Conservation (phyloP, 2,888 invertebrate genomes). For the Embidobia sp. region DNA sequence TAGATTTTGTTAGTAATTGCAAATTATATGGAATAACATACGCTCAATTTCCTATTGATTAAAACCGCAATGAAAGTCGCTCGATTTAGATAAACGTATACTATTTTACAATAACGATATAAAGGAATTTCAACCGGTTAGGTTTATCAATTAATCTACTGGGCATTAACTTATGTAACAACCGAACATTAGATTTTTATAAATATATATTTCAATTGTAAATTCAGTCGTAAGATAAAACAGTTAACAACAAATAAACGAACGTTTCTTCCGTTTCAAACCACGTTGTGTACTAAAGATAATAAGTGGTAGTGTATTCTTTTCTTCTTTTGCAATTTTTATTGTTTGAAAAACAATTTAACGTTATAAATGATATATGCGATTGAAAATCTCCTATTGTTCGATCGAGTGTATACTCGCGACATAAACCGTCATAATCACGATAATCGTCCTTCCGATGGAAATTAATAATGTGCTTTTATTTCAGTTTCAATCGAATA, state of each 20-base stretch:
- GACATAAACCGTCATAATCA: conserved; percentile 1
- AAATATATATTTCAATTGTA: conserved; percentile 30
- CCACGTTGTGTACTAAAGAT: conserved; percentile 4
- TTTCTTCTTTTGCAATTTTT: conserved; percentile 19
- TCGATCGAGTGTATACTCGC: conserved; percentile 6
- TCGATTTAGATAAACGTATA: conserved; percentile 45
- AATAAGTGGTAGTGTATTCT: conserved; percentile 24
- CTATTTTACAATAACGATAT: conserved; percentile 48
- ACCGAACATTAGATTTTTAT: conserved; percentile 45
- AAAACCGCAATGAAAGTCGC: conserved; percentile 42
- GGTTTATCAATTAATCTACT: conserved; percentile 56
- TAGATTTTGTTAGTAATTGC: conserved; percentile 6
- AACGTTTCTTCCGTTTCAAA: conserved; percentile 23
- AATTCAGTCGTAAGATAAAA: conserved; percentile 53
- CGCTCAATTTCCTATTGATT: conserved; percentile 31
- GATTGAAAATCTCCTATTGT: conserved; percentile 13
- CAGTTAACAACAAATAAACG: conserved; percentile 26
- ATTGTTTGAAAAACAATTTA: conserved; percentile 32
- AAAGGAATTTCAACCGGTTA: conserved; percentile 52
- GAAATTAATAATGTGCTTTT: not conserved
- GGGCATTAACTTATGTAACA: conserved; percentile 61
- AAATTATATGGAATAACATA: not conserved
- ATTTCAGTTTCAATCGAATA: not conserved
- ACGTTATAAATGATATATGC: conserved; percentile 23
- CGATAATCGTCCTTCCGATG: not conserved